Conservation (phyloP, 2,113 vertebrate genomes). For the Albula goreensis region DNA sequence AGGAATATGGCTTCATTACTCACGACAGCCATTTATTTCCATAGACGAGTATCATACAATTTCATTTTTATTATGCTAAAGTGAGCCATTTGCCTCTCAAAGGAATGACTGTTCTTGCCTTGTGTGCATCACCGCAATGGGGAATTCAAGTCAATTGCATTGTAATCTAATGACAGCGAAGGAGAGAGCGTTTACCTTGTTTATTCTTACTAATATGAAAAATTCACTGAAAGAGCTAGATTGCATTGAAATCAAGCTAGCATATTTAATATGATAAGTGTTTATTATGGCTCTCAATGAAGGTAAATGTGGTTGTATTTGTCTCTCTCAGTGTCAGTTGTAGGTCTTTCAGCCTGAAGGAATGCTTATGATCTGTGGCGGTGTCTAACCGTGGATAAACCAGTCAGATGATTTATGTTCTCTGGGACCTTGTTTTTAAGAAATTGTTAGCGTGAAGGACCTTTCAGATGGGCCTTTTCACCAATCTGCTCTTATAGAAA, state of each 20-base stretch:
- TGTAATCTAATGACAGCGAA: background rate
- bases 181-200: background rate
- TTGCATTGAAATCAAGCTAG: background rate
- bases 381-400: background rate
- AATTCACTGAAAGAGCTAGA: background rate
- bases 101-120: background rate
- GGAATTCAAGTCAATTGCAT: background rate
- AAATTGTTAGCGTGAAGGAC: background rate
- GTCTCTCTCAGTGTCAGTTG: background rate
- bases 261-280: background rate
- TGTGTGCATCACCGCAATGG: background rate
- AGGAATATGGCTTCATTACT: background rate
- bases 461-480: background rate
- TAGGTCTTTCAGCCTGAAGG: background rate
- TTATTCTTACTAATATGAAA: background rate
- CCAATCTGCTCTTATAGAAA: background rate
- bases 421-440: background rate
- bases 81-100: background rate
- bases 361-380: background rate
- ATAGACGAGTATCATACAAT: background rate
- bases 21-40: background rate
- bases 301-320: background rate
- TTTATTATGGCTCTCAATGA: background rate
- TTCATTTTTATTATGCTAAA: background rate
- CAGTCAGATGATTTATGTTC: background rate